Evolutionary conservation across 1,140 invertebrate genomes (phyloP).

Genomic region (Drosophila setifemur): DNA sequence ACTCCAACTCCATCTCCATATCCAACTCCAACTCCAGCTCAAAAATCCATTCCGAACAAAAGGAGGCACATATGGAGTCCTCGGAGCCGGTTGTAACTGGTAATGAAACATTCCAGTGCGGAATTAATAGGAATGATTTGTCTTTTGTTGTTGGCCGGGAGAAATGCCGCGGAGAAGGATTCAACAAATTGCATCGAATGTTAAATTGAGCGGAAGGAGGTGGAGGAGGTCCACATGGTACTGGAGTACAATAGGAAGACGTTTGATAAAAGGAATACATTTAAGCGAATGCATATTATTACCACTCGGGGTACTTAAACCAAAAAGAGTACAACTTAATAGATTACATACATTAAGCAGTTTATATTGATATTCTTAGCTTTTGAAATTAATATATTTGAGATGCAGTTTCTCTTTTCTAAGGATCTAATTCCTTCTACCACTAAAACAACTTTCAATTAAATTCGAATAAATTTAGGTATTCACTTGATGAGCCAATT

Average conservation of each 20-base stretch:
- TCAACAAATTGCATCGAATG: slow-evolving; percentile 66
- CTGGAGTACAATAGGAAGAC: slow-evolving; percentile 7
- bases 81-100: slow-evolving; percentile 29
- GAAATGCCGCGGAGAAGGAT: slow-evolving; percentile 22
- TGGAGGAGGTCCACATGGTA: slow-evolving; percentile 36
- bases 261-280: slow-evolving; percentile 9
- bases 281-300: not conserved
- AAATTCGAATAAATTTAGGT: not conserved
- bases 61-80: slow-evolving; percentile 15
- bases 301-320: slow-evolving; percentile 9
- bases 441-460: not conserved
- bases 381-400: too few relatives aligned
- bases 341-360: too few relatives aligned
- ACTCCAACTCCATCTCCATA: slow-evolving; percentile 25
- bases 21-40: not conserved
- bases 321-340: not conserved
- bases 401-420: too few relatives aligned
- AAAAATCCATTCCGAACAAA: slow-evolving; percentile 18
- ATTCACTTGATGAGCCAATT: not conserved
- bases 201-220: slow-evolving; percentile 73
- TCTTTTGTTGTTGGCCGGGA: slow-evolving; percentile 65
- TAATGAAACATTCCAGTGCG: slow-evolving; percentile 81
- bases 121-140: slow-evolving; percentile 80
- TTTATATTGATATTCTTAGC: too few relatives aligned
- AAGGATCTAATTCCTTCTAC: not conserved